Conservation (phyloP, 2,888 invertebrate genomes). For the Phortica okadai region DNA sequence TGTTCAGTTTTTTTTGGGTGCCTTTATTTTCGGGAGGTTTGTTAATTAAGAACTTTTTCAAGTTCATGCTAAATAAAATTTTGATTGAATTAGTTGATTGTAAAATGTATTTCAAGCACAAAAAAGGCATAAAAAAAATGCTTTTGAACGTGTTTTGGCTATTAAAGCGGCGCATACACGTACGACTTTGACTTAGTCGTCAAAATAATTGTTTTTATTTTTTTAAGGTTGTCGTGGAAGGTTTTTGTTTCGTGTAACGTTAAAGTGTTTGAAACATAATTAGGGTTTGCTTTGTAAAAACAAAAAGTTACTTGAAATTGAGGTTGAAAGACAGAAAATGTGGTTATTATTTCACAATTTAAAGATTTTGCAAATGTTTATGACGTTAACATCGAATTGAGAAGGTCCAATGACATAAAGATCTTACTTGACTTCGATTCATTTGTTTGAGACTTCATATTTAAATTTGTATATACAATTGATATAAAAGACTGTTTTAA, state of each 20-base stretch:
- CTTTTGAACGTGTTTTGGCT: conserved; percentile 13
- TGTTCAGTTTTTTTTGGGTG: neutral
- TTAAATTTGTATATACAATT: too few relatives aligned
- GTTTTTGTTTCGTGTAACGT: neutral
- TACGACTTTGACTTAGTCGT: conserved; percentile 12
- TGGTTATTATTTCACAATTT: neutral
- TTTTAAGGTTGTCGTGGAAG: neutral
- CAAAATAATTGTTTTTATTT: neutral
- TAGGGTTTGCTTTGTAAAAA: neutral
- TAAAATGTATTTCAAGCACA: conserved; percentile 27
- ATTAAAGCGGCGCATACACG: neutral
- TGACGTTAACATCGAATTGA: too few relatives aligned
- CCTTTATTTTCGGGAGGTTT: neutral
- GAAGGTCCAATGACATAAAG: too few relatives aligned
- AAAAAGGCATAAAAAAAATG: neutral
- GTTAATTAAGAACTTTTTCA: conserved; percentile 31
- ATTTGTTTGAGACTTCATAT: too few relatives aligned
- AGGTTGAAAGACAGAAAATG: neutral
- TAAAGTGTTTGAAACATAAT: neutral
- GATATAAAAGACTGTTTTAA: too few relatives aligned
- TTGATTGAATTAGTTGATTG: conserved; percentile 21
- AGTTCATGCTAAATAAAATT: conserved; percentile 26
- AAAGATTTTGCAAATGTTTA: neutral
- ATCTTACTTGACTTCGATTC: too few relatives aligned
- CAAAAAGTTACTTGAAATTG: neutral